phyloP scores from a whole-genome alignment of 2,113 vertebrate species.

The Trematomus loennbergii region DNA sequence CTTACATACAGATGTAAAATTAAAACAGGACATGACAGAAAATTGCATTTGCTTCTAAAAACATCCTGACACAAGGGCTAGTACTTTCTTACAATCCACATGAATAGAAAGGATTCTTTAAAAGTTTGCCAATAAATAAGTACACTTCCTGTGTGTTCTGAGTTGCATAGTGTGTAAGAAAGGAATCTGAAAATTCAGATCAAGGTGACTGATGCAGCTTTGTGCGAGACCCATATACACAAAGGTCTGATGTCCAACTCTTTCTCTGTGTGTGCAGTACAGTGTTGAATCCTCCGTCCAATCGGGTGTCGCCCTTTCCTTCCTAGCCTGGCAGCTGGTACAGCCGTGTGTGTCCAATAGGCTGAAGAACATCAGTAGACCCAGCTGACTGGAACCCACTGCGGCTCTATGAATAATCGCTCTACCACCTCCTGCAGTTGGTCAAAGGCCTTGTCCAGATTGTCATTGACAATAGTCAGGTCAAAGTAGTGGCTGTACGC shows the following conservation, averaged over 20 bases:
- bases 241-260: constrained; percentile 39
- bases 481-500: constrained; percentile 99
- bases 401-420: constrained; percentile 89
- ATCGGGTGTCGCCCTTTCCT: constrained; percentile 37
- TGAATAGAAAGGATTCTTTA: constrained; percentile 85
- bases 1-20: constrained; percentile 52
- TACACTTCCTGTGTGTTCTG: constrained; percentile 89
- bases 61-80: constrained; percentile 37
- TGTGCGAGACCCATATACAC: constrained; percentile 54
- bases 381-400: constrained; percentile 99
- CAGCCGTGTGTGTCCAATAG: constrained; percentile 39
- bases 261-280: constrained; percentile 39
- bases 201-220: constrained; percentile 67
- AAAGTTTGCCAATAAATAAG: constrained; percentile 94
- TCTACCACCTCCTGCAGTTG: constrained; percentile 92
- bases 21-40: constrained; percentile 72
- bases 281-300: constrained; percentile 40
- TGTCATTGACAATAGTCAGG: constrained; percentile 95
- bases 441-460: constrained; percentile 98
- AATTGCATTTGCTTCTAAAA: constrained; percentile 55
- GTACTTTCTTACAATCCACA: constrained; percentile 79
- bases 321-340: constrained; percentile 36
- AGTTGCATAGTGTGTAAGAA: constrained; percentile 88
- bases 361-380: constrained; percentile 88
- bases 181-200: constrained; percentile 66